Evolutionary conservation across 1,140 invertebrate species (phyloP).

Genomic region (Limonius californicus): DNA sequence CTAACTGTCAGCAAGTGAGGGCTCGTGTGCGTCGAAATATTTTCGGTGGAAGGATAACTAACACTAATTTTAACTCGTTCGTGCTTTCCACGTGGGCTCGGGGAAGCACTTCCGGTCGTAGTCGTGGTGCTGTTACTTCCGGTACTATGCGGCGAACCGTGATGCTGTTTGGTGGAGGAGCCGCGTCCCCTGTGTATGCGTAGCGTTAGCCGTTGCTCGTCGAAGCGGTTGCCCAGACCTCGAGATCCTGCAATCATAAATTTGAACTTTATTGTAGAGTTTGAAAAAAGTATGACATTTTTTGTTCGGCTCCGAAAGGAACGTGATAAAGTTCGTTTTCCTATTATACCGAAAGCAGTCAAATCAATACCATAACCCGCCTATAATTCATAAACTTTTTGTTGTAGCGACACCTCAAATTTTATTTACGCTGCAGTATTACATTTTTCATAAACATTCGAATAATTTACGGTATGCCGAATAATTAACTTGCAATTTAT

Average conservation of each 20-base stretch:
- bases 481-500: no score
- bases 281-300: no score
- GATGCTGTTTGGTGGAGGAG: slow-evolving; percentile 51
- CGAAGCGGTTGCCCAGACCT: slow-evolving; percentile 64
- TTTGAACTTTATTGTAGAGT: no score
- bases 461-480: no score
- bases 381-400: no score
- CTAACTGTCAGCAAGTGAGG: slow-evolving; percentile 36
- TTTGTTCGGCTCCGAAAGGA: no score
- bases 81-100: slow-evolving; percentile 56
- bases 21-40: slow-evolving; percentile 55
- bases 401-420: no score
- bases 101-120: slow-evolving; percentile 55
- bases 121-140: slow-evolving; percentile 56
- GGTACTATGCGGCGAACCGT: slow-evolving; percentile 57
- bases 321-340: no score
- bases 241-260: slow-evolving; percentile 35
- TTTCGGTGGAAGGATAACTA: slow-evolving; percentile 76
- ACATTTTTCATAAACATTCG: no score
- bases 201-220: slow-evolving; percentile 84
- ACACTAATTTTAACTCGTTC: slow-evolving; percentile 80
- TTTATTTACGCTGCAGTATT: no score
- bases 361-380: no score
- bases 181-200: slow-evolving; percentile 83
- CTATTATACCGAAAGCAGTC: no score